phyloP scores from a whole-genome alignment of 2,797 vertebrate genomes.

The Tympanoctomys barrerae region DNA sequence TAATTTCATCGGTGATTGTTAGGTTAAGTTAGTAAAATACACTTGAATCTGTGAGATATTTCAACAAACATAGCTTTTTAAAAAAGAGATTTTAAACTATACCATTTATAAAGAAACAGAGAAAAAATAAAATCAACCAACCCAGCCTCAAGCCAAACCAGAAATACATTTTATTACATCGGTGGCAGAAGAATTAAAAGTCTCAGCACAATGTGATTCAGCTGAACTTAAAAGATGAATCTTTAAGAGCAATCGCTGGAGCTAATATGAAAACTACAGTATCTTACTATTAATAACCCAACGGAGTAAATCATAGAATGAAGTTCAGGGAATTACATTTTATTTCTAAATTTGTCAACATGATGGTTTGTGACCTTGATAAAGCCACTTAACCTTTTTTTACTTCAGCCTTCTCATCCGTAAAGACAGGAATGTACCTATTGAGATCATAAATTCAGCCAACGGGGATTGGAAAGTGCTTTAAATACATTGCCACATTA shows the following conservation, averaged over 20 bases:
- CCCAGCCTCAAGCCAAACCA: conserved; percentile 8
- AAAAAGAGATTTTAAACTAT: conserved; percentile 15
- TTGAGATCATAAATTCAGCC: conserved; percentile 65
- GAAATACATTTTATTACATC: conserved; percentile 75
- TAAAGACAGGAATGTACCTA: conserved; percentile 62
- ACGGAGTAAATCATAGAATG: conserved; percentile 75
- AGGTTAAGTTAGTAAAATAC: not conserved
- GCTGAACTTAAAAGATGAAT: conserved; percentile 78
- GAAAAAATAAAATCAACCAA: not conserved
- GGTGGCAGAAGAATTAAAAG: conserved; percentile 72
- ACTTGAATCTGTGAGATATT: conserved; percentile 4
- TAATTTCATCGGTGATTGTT: conserved; percentile 28
- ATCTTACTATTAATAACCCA: conserved; percentile 77
- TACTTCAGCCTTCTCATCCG: conserved; percentile 64
- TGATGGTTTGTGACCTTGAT: conserved; percentile 72
- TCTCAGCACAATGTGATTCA: conserved; percentile 70
- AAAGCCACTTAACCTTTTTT: conserved; percentile 77
- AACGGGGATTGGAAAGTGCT: conserved; percentile 59
- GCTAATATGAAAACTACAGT: conserved; percentile 73
- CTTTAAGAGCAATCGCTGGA: conserved; percentile 64
- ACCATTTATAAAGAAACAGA: conserved; percentile 42
- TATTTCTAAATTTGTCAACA: conserved; percentile 76
- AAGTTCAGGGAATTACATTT: conserved; percentile 78
- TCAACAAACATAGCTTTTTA: conserved; percentile 44
- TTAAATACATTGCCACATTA: conserved; percentile 74